Evolutionary conservation across 2,113 vertebrate species (phyloP), one percentile per base, ranked within the genome.

Genomic region (Aegotheles bennettii): DNA sequence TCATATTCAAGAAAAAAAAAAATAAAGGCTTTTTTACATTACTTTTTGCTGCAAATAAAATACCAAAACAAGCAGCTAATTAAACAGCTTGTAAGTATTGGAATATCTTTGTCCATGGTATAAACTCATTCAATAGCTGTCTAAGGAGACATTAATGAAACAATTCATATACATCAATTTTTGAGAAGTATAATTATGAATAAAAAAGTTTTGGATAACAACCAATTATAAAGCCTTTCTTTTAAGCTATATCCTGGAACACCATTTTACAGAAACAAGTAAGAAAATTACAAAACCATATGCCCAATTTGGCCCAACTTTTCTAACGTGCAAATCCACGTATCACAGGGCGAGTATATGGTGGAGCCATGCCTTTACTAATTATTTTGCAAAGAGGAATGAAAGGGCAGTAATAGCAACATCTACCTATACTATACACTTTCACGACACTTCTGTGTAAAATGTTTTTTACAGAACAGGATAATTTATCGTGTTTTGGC

Each of bases 11-110:
- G 38, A 20, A 45, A 54, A 78, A 59, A 51, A 61, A 31, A 31
- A 20, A 1, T 3, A 21, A 2, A 7, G 0, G 12, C 47, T 56
- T 35, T 48, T 35, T 50, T 40, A 47, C 15, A n/a, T 63, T 48
- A 42, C 11, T 21, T 84, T 81, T 73, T 21, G 21, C 17, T 33
- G 65, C 15, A 84, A 67, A 56, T 56, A 70, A 90, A 76, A 56
- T 45, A 83, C 7, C n/a, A 53, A 69, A 47, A 21, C 38, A 75
- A 60, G 6, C 29, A 42, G 17, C 7, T 47, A 50, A 50, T 17
- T 77, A 61, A 63, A 35, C 24, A 42, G 33, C 20, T 64, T 50
- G 7, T 71, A 51, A 54, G 47, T 47, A 71, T 4, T 40, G 25
- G 16, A 71, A 70, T 67, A 36, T 35, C 20, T 2, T 21, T 63